Conservation (phyloP, 2,888 invertebrate genomes). For the Sicus ferrugineus region DNA sequence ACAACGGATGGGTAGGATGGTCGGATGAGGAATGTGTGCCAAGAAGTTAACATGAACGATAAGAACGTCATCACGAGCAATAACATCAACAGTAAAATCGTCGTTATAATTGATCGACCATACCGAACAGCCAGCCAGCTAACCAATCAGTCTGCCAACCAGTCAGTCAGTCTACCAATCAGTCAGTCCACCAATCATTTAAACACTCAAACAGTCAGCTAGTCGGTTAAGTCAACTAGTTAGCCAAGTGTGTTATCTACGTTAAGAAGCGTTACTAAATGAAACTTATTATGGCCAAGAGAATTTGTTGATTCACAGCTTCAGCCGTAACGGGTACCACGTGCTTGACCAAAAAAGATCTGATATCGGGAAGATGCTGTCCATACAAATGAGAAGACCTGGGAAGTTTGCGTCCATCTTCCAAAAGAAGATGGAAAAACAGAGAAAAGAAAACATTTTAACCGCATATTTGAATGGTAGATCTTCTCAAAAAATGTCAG, state of each 20-base stretch:
- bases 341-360: not conserved
- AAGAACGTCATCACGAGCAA: slow-evolving; percentile 37
- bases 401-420: too few species aligned
- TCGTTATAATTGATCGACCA: not conserved
- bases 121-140: not conserved
- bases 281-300: slow-evolving; percentile 43
- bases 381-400: not conserved
- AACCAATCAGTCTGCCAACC: too few species aligned
- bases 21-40: slow-evolving; percentile 17
- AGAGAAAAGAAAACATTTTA: not conserved
- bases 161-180: too few species aligned
- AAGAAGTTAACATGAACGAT: slow-evolving; percentile 35
- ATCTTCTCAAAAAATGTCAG: slow-evolving; percentile 17
- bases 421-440: not conserved
- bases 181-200: too few species aligned
- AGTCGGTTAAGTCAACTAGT: not conserved
- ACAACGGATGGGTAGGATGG: not conserved
- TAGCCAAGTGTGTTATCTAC: not conserved
- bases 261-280: slow-evolving; percentile 22
- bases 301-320: slow-evolving; percentile 47
- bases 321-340: slow-evolving; percentile 11
- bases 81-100: slow-evolving; percentile 16
- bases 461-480: not conserved
- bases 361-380: not conserved
- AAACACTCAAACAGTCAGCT: too few species aligned